These are phyloP conservation scores for Helicoverpa zea DNA, from an alignment of 1,140 invertebrate species.

Conservation along the genomic window DNA sequence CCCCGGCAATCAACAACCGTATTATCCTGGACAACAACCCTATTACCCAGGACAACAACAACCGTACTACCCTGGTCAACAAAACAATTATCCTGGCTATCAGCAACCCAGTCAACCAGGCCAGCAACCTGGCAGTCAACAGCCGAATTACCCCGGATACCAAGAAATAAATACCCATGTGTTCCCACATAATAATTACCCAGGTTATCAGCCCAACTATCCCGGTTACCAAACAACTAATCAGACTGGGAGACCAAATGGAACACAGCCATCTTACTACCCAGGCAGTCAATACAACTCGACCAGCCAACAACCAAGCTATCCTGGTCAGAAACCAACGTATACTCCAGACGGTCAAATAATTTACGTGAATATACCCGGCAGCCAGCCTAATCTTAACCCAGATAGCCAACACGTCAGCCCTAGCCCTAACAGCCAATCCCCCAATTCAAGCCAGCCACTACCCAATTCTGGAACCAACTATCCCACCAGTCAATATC, in stretches of 20 bases:
- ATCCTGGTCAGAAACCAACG: background rate
- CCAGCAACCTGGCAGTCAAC: slow-evolving; percentile 21
- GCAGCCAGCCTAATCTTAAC: background rate
- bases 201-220: slow-evolving; percentile 5
- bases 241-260: background rate
- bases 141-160: background rate
- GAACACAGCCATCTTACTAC: background rate
- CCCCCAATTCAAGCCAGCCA: slow-evolving; percentile 5
- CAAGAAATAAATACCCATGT: background rate
- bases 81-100: slow-evolving; percentile 26
- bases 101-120: background rate
- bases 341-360: background rate
- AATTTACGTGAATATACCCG: slow-evolving; percentile 4
- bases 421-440: background rate
- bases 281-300: background rate
- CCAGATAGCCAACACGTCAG: slow-evolving; percentile 20
- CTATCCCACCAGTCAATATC: slow-evolving; percentile 26
- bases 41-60: slow-evolving; percentile 23
- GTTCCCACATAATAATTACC: slow-evolving; percentile 14
- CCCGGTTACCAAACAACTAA: slow-evolving; percentile 23
- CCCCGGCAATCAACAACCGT: slow-evolving; percentile 19
- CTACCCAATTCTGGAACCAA: background rate
- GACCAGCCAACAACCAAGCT: background rate
- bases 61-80: slow-evolving; percentile 25
- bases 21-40: slow-evolving; percentile 33